Base-by-base conservation (phyloP, 2,888 invertebrate genomes). In the Chalcosyrphus nemorum region DNA sequence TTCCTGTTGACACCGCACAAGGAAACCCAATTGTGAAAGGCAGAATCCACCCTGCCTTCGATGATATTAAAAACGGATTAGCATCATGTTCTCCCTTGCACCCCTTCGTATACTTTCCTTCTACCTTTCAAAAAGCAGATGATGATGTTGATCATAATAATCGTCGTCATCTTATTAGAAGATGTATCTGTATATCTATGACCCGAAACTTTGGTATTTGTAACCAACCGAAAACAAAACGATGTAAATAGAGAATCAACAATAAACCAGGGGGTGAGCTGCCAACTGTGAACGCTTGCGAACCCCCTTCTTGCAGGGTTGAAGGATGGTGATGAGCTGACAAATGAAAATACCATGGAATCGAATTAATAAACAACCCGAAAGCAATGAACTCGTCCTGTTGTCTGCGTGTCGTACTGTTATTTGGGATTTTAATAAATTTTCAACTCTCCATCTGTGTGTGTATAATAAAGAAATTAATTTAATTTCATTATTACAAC, bases 401-500 rank as follows among this genome's bases (percentile, higher is more conserved):
- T 52, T 29, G 29, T 29, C 15, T 43, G 75, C 24, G 66, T 27
- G 29, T 29, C 29, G 6, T n/a, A 72, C 61, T 35, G 81, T 75
- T 50, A 63, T 74, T 81, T 57, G 56, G 65, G 65, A 68, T 78
- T 82, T 84, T 84, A 84, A 84, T 78, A 84, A 78, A 84, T 59
- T 68, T 74, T 74, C 78, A 72, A 78, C 68, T 59, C 52, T 32
- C 50, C 59, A 61, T 61, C 68, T 66, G 56, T 13, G 75, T 24
- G 52, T 65, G 19, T 54, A 71, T 63, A 52, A 78, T 77, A 74
- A 71, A 75, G 81, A 86, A 86, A 86, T 87, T 87, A 87, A 87
- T 87, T 87, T 87, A 87, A 87, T 87, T 87, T 87, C 87, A 87
- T 87, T 87, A 87, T 86, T 86, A 86, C 75, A 82, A 87, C 87